These are phyloP conservation scores for Lycocorax pyrrhopterus DNA, from an alignment of 2,113 vertebrate species.

Conservation along the genomic window DNA sequence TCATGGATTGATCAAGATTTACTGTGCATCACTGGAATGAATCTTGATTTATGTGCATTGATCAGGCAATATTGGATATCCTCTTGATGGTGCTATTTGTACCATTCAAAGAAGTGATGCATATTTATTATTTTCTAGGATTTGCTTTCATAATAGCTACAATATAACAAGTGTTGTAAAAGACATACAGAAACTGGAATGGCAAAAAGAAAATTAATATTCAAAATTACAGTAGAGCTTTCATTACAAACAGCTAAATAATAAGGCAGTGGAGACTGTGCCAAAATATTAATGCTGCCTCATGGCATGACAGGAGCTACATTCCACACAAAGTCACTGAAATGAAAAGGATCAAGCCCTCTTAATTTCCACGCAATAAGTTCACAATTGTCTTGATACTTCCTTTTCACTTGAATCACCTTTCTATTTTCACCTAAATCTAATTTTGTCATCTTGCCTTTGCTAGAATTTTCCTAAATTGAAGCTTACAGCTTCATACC, in stretches of 20 bases:
- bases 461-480: background rate
- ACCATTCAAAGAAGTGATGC: background rate
- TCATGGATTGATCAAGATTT: background rate
- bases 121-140: background rate
- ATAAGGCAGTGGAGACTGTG: background rate
- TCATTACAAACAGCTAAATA: background rate
- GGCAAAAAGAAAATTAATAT: background rate
- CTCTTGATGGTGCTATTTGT: background rate
- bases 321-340: background rate
- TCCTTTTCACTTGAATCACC: background rate
- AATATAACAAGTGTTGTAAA: background rate
- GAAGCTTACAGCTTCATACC: background rate
- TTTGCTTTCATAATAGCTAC: background rate
- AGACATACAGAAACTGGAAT: background rate
- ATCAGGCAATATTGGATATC: background rate
- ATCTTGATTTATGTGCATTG: background rate
- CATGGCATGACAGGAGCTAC: background rate
- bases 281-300: background rate
- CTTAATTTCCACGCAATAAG: background rate
- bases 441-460: background rate
- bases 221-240: background rate
- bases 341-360: background rate
- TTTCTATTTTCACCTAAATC: background rate
- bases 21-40: background rate
- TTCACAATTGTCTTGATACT: background rate